These are phyloP conservation scores for Pelvicachromis taeniatus DNA, from an alignment of 2,113 vertebrate species.

Conservation along the genomic window DNA sequence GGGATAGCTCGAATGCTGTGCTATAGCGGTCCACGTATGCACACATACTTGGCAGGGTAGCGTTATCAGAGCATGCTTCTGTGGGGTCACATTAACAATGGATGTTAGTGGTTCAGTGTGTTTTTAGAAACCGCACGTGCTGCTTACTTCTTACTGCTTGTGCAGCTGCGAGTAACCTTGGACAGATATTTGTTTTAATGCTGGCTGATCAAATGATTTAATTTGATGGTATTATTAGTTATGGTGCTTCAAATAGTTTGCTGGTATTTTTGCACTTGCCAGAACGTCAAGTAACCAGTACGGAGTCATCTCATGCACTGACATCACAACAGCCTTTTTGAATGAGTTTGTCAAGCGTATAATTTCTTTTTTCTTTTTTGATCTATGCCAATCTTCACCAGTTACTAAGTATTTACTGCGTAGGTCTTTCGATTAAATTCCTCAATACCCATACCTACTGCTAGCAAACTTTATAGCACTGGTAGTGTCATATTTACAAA, in stretches of 20 bases:
- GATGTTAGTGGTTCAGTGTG: not conserved
- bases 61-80: not conserved
- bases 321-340: not conserved
- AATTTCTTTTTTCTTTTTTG: not conserved
- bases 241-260: not conserved
- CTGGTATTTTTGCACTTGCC: not conserved
- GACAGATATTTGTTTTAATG: not conserved
- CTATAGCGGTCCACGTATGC: constrained; percentile 11
- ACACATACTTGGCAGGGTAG: not conserved
- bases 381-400: not conserved
- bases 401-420: not conserved
- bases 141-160: not conserved
- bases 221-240: not conserved
- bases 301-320: not conserved
- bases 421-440: not conserved
- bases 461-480: not conserved
- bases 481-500: not conserved
- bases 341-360: not conserved
- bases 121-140: not conserved
- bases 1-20: constrained; percentile 39
- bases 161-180: not conserved
- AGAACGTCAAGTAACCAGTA: not conserved
- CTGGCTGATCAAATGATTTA: not conserved
- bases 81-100: not conserved
- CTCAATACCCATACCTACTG: not conserved